Conservation (phyloP, 2,113 vertebrate species). For the Bubalus kerabau region DNA sequence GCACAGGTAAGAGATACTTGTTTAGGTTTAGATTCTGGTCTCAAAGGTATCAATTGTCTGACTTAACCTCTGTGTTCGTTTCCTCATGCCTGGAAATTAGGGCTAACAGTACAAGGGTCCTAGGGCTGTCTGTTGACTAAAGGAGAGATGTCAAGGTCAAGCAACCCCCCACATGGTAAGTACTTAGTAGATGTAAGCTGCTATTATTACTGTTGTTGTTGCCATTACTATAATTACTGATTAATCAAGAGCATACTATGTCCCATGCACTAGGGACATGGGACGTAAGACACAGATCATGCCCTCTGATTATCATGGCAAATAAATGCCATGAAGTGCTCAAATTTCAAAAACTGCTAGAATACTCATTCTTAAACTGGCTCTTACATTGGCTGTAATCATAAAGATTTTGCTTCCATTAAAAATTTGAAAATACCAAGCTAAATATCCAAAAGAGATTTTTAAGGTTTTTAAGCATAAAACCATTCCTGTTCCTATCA, state of each 20-base stretch:
- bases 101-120: background rate
- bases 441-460: background rate
- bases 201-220: background rate
- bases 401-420: background rate
- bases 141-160: background rate
- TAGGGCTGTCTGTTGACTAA: background rate
- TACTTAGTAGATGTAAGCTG: background rate
- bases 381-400: background rate
- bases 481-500: background rate
- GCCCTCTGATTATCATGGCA: background rate
- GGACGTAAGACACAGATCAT: background rate
- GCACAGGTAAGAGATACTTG: background rate
- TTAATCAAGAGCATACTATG: background rate
- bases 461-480: background rate
- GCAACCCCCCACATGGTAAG: fast-evolving
- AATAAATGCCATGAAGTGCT: background rate
- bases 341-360: background rate
- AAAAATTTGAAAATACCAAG: background rate
- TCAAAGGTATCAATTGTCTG: background rate
- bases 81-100: background rate
- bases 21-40: background rate
- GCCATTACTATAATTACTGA: background rate
- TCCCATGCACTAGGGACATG: background rate
- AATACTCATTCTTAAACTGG: background rate
- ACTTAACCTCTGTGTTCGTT: background rate